Percentiles rank a stretch among this genome's conserved stretches.
Conservation (phyloP, 1,140 invertebrate genomes). For the Alviniconcha marisindica region DNA sequence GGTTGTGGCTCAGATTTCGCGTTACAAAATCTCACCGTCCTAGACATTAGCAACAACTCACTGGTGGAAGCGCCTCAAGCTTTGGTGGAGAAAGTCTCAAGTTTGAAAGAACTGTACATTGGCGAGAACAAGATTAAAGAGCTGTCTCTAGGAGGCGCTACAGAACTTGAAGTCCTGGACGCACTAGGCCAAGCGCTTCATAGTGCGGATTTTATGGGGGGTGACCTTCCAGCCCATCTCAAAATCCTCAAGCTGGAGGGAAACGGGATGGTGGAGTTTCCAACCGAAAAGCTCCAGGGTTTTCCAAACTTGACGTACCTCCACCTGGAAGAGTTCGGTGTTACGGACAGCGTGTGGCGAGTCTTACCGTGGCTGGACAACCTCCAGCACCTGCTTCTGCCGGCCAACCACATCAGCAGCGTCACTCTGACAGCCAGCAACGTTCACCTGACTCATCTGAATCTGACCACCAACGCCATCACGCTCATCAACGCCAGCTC, state of each 20-base stretch:
- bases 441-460: neutral
- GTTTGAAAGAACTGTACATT: slow-evolving; percentile 19
- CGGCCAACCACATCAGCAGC: neutral
- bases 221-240: neutral
- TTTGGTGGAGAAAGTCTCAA: neutral
- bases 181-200: neutral
- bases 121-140: neutral
- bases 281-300: slow-evolving; percentile 12
- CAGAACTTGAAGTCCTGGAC: slow-evolving; percentile 1
- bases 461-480: slow-evolving; percentile 20
- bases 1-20: neutral
- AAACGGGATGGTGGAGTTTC: slow-evolving; percentile 24
- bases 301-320: slow-evolving; percentile 19
- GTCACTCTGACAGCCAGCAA: slow-evolving; percentile 3
- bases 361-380: slow-evolving; percentile 12
- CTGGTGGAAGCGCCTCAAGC: neutral
- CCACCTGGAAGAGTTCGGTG: slow-evolving; percentile 24
- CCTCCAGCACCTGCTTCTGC: slow-evolving; percentile 24
- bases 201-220: neutral
- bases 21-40: slow-evolving; percentile 18
- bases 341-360: slow-evolving; percentile 39
- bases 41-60: slow-evolving; percentile 39
- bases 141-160: neutral
- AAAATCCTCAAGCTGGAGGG: slow-evolving; percentile 27
- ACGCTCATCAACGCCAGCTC: neutral